Conservation (phyloP, 2,888 invertebrate genomes). For the Heterodera filipjevi region DNA sequence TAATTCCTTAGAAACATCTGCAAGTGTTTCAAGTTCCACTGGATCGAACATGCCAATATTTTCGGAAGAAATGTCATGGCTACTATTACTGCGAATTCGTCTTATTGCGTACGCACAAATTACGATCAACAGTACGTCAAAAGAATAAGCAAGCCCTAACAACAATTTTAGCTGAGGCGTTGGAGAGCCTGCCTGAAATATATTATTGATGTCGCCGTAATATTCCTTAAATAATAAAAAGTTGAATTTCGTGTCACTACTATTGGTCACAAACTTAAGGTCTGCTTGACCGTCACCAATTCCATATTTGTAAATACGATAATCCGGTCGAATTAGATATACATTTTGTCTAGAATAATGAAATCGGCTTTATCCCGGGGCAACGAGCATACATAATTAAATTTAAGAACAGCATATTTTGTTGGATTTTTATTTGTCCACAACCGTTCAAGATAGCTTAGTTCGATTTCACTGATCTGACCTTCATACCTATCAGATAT, state of each 20-base stretch:
- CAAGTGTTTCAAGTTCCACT: background rate
- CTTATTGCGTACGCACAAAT: background rate
- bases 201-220: background rate
- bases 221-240: conserved; percentile 6
- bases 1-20: background rate
- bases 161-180: background rate
- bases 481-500: background rate
- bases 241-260: background rate
- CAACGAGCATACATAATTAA: background rate
- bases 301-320: background rate
- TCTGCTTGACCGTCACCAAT: background rate
- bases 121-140: background rate
- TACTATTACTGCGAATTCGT: background rate
- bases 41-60: background rate
- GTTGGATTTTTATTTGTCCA: background rate
- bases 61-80: background rate
- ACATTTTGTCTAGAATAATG: background rate
- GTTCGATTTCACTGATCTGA: background rate
- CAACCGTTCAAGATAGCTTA: background rate
- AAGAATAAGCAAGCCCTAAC: background rate
- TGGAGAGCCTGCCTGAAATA: background rate
- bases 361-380: background rate
- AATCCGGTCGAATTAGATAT: background rate
- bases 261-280: background rate
- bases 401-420: background rate